A percentile compares a stretch with the other conserved stretches of the same genome.
phyloP scores from a whole-genome alignment of 2,113 vertebrate genomes.

The Ammodytes dubius region DNA sequence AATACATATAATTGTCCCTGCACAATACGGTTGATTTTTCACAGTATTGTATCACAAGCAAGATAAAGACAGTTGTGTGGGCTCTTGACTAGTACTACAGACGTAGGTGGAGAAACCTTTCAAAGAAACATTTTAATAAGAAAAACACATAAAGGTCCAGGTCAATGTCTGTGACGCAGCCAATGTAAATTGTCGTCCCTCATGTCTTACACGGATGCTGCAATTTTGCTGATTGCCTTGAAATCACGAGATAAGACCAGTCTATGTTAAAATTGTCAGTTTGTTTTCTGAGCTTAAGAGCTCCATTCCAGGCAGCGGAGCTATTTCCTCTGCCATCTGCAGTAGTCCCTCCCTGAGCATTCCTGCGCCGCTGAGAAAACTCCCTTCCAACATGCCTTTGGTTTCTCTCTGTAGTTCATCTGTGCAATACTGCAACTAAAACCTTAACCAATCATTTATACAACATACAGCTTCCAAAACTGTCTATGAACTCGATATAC shows the following conservation, averaged over 20 bases:
- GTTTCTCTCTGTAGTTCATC: constrained; percentile 74
- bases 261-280: constrained; percentile 68
- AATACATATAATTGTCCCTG: constrained; percentile 71
- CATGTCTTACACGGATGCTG: constrained; percentile 11
- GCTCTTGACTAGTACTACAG: constrained; percentile 58
- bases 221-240: constrained; percentile 45
- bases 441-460: constrained; percentile 66
- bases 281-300: constrained; percentile 81
- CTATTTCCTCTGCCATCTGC: constrained; percentile 85
- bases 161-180: background rate
- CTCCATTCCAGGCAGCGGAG: constrained; percentile 78
- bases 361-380: constrained; percentile 85
- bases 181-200: background rate
- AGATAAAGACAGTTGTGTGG: constrained; percentile 52
- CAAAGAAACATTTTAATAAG: constrained; percentile 55
- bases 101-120: constrained; percentile 25
- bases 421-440: constrained; percentile 62
- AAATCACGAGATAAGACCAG: constrained; percentile 57
- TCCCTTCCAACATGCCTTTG: constrained; percentile 83
- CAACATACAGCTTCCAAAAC: constrained; percentile 57
- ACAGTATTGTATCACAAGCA: constrained; percentile 46
- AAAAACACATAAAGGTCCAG: constrained; percentile 5
- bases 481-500: constrained; percentile 63
- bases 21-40: constrained; percentile 69
- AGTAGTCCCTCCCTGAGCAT: constrained; percentile 84